Evolutionary conservation across 1,140 invertebrate genomes (phyloP).

Genomic region (Laupala kohalensis): DNA sequence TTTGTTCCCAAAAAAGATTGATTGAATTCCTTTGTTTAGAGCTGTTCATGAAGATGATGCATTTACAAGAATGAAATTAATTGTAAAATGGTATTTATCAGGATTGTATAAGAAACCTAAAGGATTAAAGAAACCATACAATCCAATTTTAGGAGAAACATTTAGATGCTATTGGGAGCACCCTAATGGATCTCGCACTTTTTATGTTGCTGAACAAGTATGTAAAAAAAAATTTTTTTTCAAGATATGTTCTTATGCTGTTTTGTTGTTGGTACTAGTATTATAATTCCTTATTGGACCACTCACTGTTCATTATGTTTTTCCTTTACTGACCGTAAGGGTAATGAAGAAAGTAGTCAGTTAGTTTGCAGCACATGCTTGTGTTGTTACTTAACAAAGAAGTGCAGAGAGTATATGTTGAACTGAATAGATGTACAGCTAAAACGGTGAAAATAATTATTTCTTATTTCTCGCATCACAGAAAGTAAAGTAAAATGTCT

Average conservation of each 20-base stretch:
- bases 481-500: no score
- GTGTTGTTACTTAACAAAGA: no score
- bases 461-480: no score
- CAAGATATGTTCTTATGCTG: no score
- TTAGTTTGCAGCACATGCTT: no score
- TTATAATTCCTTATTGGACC: background rate
- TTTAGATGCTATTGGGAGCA: slow-evolving; percentile 87
- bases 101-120: slow-evolving; percentile 82
- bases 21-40: slow-evolving; percentile 37
- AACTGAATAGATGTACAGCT: no score
- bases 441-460: no score
- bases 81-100: slow-evolving; percentile 81
- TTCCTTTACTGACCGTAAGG: no score
- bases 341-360: no score
- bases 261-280: background rate
- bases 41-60: slow-evolving; percentile 77
- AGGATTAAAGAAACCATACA: slow-evolving; percentile 92
- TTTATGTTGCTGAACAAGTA: slow-evolving; percentile 86
- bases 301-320: background rate
- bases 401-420: no score
- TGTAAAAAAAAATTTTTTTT: slow-evolving; percentile 10
- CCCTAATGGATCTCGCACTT: slow-evolving; percentile 70
- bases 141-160: slow-evolving; percentile 83
- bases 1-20: background rate
- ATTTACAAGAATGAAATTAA: slow-evolving; percentile 75